phyloP scores from a whole-genome alignment of 2,888 invertebrate species.

The Pyrocoelia pectoralis region DNA sequence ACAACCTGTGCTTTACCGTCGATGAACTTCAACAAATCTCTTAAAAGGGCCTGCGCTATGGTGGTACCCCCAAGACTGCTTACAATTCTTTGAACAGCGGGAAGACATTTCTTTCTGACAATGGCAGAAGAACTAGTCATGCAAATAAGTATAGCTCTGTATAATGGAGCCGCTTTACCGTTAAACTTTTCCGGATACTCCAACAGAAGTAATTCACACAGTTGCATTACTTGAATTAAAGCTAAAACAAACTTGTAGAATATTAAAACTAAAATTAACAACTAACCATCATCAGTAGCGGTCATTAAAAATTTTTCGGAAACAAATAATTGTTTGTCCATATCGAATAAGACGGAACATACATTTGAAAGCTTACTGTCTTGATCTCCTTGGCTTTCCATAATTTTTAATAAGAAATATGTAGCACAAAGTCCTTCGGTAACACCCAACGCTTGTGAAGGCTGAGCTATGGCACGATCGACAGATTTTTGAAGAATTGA shows the following conservation, averaged over 20 bases:
- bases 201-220: conserved; percentile 76
- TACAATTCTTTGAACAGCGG: conserved; percentile 69
- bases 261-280: background rate
- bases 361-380: conserved; percentile 64
- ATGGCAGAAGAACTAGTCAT: conserved; percentile 69
- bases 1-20: conserved; percentile 67
- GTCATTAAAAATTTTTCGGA: conserved; percentile 81
- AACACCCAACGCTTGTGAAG: conserved; percentile 73
- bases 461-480: conserved; percentile 78
- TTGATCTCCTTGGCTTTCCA: conserved; percentile 60
- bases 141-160: conserved; percentile 75
- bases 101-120: conserved; percentile 70
- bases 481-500: conserved; percentile 75
- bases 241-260: conserved; percentile 60
- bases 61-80: conserved; percentile 67
- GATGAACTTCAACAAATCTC: conserved; percentile 72
- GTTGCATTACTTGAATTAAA: conserved; percentile 73
- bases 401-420: conserved; percentile 71
- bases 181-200: conserved; percentile 74
- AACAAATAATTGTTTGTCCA: conserved; percentile 81
- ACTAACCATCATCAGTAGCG: conserved; percentile 71
- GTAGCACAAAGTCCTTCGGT: conserved; percentile 77
- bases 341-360: conserved; percentile 77
- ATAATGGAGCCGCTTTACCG: conserved; percentile 71
- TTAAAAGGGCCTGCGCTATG: conserved; percentile 70